Evolutionary conservation across 1,140 invertebrate species (phyloP), one percentile per base, ranked within the genome.

Genomic region (Hydropsyche tenuis): DNA sequence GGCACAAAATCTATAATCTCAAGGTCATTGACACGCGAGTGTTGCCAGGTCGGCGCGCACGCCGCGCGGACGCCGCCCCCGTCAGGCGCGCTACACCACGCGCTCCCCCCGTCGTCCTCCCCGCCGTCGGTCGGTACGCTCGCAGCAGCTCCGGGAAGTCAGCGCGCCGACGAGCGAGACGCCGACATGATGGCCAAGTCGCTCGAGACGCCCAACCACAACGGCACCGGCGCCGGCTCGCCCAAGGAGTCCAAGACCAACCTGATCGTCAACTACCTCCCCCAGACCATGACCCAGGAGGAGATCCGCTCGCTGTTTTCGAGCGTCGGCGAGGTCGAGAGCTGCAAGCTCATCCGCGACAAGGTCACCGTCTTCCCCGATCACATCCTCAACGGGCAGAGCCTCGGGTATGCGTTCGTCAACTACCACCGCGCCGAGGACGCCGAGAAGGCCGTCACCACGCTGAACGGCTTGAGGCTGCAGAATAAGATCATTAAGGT

Each of bases 401-500:
- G 93, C 82, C 87, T 96, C 78, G 94, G 94, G 51, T 96, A 95
- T 85, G 94, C 93, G 64, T 96, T 96, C 84, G 94, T 96, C 70
- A 95, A 96, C 85, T 96, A 94, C 82, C 90, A 92, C 79, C 86
- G 90, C 75, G 85, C 90, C 48, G 92, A 94, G 82, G 93, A 95
- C 85, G 94, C 94, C 48, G 91, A 93, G 77, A 93, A 94, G 83
- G 94, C 94, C 62, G 93, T 95, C 72, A 92, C 91, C 82, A 93
- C 92, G 72, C 85, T 96, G 65, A 95, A 96, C 85, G 93, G 93
- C 69, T 85, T 96, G 75, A 86, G 92, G 79, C 86, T 96, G 76
- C 93, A 95, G 83, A 95, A 95, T 85, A 96, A 96, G 87, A 93
- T 92, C 71, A 95, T 96, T 79, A 96, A 96, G 91, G 94, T 96